Percentiles rank a stretch among this genome's conserved stretches.
These are phyloP conservation scores for Agrochola litura DNA, from an alignment of 2,888 invertebrate species.

Conservation along the genomic window DNA sequence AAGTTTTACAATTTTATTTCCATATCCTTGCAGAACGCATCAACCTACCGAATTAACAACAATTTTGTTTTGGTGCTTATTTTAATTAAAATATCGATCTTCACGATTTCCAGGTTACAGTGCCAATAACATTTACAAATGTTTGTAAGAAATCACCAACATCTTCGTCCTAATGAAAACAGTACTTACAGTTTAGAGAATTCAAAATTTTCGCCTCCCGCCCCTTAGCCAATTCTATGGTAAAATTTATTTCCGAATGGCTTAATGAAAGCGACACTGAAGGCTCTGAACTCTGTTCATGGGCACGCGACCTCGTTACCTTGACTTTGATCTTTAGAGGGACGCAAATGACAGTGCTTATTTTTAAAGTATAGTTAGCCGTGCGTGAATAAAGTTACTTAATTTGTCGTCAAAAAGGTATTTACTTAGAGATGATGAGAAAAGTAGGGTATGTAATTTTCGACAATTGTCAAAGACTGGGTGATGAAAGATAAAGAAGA, in stretches of 20 bases:
- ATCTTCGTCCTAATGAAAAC: not conserved
- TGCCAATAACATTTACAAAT: not conserved
- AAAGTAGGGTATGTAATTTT: not conserved
- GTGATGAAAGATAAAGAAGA: not conserved
- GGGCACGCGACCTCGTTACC: constrained; percentile 67
- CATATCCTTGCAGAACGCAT: not conserved
- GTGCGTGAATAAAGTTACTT: constrained; percentile 21
- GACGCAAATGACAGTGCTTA: constrained; percentile 63
- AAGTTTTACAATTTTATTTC: constrained; percentile 24
- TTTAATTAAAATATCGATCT: not conserved
- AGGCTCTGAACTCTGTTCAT: constrained; percentile 36
- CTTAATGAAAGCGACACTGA: constrained; percentile 48
- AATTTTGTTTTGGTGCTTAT: not conserved
- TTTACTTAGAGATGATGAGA: not conserved
- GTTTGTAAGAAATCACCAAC: not conserved
- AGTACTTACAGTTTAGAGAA: not conserved
- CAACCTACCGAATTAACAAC: too few relatives aligned
- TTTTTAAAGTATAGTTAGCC: constrained; percentile 55
- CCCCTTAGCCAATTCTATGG: not conserved
- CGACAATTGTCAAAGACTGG: not conserved
- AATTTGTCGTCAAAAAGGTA: constrained; percentile 11
- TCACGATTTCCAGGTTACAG: not conserved
- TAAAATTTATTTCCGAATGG: constrained; percentile 15
- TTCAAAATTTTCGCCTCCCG: too few relatives aligned
- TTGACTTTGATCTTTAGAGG: constrained; percentile 74